Evolutionary conservation across 2,888 invertebrate genomes (phyloP).

Genomic region (Helicoverpa assulta): DNA sequence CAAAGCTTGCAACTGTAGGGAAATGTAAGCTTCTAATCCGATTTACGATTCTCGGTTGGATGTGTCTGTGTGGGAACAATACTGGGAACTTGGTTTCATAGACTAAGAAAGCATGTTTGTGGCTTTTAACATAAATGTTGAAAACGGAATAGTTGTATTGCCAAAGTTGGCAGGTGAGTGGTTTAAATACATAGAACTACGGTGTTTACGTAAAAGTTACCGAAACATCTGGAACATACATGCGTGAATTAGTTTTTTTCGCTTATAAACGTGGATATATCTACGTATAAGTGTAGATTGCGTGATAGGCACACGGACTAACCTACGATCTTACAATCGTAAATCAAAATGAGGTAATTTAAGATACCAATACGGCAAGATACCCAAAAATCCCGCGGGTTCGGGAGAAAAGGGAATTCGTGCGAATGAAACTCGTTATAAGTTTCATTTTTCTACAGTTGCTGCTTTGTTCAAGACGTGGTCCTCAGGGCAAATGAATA

Average conservation of each 20-base stretch:
- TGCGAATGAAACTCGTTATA: background rate
- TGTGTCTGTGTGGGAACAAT: background rate
- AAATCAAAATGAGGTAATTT: background rate
- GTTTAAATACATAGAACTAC: background rate
- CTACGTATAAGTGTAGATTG: no score
- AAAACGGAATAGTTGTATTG: constrained; percentile 6
- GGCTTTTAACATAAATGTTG: background rate
- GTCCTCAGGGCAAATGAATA: constrained; percentile 2
- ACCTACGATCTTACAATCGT: no score
- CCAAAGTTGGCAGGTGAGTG: background rate
- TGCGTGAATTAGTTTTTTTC: background rate
- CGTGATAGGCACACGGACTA: no score
- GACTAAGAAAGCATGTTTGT: background rate
- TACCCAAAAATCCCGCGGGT: background rate
- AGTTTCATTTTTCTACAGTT: constrained; percentile 22
- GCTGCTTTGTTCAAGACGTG: constrained; percentile 11
- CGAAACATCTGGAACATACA: background rate
- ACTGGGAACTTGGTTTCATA: background rate
- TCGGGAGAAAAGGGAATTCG: background rate
- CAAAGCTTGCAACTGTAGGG: constrained; percentile 15
- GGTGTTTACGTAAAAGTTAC: constrained; percentile 5
- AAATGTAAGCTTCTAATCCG: background rate
- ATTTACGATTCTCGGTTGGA: background rate
- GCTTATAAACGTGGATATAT: no score
- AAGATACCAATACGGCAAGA: background rate